Conservation (phyloP, 2,113 vertebrate species). For the Actenoides hombroni region DNA sequence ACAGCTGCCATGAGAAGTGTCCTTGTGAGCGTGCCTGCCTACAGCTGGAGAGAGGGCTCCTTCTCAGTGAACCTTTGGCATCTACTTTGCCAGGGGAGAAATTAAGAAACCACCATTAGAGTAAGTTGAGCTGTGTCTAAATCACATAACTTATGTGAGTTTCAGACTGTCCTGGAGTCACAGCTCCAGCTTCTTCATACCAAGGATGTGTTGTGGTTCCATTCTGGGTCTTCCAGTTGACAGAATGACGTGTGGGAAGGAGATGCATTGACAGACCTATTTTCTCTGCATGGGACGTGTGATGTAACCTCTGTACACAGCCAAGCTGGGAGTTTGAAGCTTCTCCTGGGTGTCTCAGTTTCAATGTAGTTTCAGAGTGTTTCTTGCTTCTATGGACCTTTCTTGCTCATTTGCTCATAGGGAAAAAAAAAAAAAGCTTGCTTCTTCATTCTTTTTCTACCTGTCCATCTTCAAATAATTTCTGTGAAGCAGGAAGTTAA, state of each 20-base stretch:
- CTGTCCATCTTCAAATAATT: neutral
- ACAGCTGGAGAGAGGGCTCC: neutral
- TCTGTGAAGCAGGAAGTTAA: neutral
- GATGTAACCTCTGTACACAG: neutral
- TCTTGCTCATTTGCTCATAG: neutral
- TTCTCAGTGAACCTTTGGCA: neutral
- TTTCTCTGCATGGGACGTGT: accelerated
- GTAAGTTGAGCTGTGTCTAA: neutral
- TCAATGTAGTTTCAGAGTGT: neutral
- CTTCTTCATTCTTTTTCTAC: neutral
- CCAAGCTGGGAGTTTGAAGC: neutral
- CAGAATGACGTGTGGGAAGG: neutral
- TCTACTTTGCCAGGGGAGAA: neutral
- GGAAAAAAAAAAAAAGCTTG: neutral
- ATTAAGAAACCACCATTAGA: neutral
- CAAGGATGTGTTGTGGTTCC: neutral
- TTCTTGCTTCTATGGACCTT: neutral
- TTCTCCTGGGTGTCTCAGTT: neutral
- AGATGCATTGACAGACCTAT: neutral
- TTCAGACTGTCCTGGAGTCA: neutral
- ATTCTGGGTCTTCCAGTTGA: neutral
- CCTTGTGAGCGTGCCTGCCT: neutral
- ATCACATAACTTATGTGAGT: neutral
- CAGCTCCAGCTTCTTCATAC: neutral
- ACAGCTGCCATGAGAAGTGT: neutral